These are phyloP conservation scores for Onthophagus sagittarius DNA, from an alignment of 2,888 invertebrate genomes.

Conservation along the genomic window DNA sequence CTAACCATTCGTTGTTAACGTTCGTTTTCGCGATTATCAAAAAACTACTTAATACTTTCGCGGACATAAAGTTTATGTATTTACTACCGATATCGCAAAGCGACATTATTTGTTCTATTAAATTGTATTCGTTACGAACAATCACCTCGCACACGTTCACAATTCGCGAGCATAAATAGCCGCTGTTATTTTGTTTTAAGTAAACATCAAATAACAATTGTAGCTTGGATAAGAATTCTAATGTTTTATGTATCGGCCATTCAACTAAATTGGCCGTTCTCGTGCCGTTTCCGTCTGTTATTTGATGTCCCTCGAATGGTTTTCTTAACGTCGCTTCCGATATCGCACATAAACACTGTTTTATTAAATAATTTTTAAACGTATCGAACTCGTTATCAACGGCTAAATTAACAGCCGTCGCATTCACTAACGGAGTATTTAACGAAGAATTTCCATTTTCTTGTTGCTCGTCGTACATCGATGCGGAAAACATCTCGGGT, in stretches of 20 bases:
- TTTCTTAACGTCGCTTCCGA: conserved; percentile 66
- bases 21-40: conserved; percentile 80
- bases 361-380: conserved; percentile 64
- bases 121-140: conserved; percentile 75
- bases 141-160: conserved; percentile 77
- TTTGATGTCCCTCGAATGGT: conserved; percentile 64
- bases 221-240: conserved; percentile 78
- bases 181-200: conserved; percentile 77
- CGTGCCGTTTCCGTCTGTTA: conserved; percentile 50
- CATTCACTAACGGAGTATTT: not conserved
- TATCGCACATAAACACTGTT: conserved; percentile 75
- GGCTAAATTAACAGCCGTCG: conserved; percentile 7
- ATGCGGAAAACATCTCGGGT: not conserved
- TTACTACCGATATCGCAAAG: conserved; percentile 74
- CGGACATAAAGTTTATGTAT: conserved; percentile 76
- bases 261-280: conserved; percentile 55
- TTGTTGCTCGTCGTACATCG: not conserved
- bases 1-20: conserved; percentile 75
- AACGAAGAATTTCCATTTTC: not conserved
- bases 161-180: conserved; percentile 76
- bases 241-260: conserved; percentile 64
- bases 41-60: conserved; percentile 76
- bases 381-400: conserved; percentile 43
- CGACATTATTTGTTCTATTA: conserved; percentile 80
- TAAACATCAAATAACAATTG: conserved; percentile 82